Conservation (phyloP, 1,140 invertebrate species). For the Akabosia matsudoensis region DNA sequence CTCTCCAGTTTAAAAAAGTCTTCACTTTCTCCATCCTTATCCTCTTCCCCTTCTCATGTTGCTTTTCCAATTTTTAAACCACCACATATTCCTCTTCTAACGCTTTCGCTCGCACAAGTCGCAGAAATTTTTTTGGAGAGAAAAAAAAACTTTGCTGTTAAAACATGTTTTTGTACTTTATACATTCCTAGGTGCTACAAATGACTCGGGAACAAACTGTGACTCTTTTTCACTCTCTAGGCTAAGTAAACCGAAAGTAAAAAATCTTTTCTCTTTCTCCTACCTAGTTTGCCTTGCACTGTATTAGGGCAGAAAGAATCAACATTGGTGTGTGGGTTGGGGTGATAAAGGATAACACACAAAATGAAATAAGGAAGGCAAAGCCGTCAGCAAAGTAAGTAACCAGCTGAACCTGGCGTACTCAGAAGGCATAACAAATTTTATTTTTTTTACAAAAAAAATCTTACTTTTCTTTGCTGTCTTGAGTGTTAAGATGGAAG, state of each 20-base stretch:
- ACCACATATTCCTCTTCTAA: too few relatives aligned
- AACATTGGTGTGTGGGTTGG: conserved; percentile 2
- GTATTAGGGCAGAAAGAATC: background rate
- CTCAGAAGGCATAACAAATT: background rate
- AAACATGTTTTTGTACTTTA: background rate
- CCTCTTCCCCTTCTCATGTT: background rate
- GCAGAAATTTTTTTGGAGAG: background rate
- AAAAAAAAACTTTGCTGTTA: conserved; percentile 18
- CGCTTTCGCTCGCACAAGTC: background rate
- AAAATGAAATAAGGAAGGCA: conserved; percentile 12
- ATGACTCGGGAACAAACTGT: background rate
- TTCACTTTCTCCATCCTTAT: background rate
- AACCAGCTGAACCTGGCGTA: background rate
- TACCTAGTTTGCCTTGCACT: background rate
- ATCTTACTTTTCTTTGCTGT: background rate
- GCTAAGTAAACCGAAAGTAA: background rate
- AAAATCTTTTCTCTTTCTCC: background rate
- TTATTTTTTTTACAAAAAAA: background rate
- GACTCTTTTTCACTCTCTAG: background rate
- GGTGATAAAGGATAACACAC: conserved; percentile 8
- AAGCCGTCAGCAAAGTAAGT: background rate
- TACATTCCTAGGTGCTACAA: background rate
- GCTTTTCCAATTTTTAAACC: too few relatives aligned
- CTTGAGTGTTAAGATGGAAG: background rate
- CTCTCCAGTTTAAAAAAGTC: background rate